A percentile compares a stretch with the other conserved stretches of the same genome.
Conservation (phyloP, 1,140 invertebrate species). For the Monochamus saltuarius region DNA sequence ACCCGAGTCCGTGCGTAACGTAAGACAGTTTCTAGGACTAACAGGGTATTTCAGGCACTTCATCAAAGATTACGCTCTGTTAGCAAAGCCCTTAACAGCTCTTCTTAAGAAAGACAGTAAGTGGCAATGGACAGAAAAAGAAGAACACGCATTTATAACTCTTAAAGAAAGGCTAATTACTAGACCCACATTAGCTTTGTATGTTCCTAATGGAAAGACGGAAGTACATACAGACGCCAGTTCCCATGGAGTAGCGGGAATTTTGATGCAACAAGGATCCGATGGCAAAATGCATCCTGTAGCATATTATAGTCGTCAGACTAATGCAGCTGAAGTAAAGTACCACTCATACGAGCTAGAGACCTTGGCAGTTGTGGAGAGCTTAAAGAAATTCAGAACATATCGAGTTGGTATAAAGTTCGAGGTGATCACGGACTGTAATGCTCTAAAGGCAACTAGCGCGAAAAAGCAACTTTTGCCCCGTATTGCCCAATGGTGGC, state of each 20-base stretch:
- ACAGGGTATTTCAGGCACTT: conserved; percentile 41
- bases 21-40: too few relatives aligned
- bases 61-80: conserved; percentile 32
- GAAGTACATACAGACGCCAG: neutral
- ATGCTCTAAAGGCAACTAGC: neutral
- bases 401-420: neutral
- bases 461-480: too few relatives aligned
- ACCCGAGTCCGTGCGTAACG: too few relatives aligned
- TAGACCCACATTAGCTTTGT: too few relatives aligned
- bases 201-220: too few relatives aligned
- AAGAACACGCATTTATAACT: too few relatives aligned
- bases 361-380: neutral
- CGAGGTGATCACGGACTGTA: neutral
- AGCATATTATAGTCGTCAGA: neutral
- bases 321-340: neutral
- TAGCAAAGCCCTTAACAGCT: conserved; percentile 29
- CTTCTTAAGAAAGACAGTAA: conserved; percentile 3
- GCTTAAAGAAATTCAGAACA: neutral
- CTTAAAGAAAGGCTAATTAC: too few relatives aligned
- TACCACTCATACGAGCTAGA: conserved; percentile 5
- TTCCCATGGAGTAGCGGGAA: neutral
- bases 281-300: neutral
- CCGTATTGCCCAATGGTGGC: too few relatives aligned
- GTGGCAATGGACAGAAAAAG: too few relatives aligned
- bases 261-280: neutral